Evolutionary conservation across 2,888 invertebrate genomes (phyloP), one percentile per base, ranked within the genome.

Genomic region (Ophion costatus): DNA sequence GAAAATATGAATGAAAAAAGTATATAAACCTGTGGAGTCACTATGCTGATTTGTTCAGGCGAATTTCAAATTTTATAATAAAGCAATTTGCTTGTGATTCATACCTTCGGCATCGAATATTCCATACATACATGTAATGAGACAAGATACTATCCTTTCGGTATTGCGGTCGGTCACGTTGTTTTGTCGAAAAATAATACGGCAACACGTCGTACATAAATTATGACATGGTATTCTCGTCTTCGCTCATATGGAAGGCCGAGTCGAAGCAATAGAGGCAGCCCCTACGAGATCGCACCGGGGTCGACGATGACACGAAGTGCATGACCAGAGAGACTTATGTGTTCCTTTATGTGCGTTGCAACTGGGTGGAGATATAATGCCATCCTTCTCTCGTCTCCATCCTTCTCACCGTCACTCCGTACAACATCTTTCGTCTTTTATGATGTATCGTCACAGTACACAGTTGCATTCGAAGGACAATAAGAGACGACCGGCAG

Each of bases 151-250:
- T 79, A 20, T 51, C 4, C 66, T 74, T 51, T 79, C 45, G 74
- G 70, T 75, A 71, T 80, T 80, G 33, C 10, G 2, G 9, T 22
- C 38, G 20, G 14, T 45, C 6, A 56, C 9, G 6, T 24, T 57
- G 57, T 79, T 83, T 70, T 14, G 33, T 67, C 38, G 57, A 24
- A 45, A 51, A 22, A 73, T 56, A 74, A 20, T 24, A 76, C 70
- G 10, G 70, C 33, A 63, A 70, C 61, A 70, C 56, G 73, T 51
- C 45, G 66, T 57, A 64, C 69, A 75, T 80, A 5, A 84, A 80
- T 63, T 77, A 81, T 81, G 81, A 84, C 84, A 78, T 63, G 81
- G 77, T 69, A 84, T 78, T 77, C 77, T 74, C 24, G 77, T 69
- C 81, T 78, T 77, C 77, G 78, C 24, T 81, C 77, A 78, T 74